Evolutionary conservation across 2,888 invertebrate species (phyloP).

Genomic region (Entomobrya proxima): DNA sequence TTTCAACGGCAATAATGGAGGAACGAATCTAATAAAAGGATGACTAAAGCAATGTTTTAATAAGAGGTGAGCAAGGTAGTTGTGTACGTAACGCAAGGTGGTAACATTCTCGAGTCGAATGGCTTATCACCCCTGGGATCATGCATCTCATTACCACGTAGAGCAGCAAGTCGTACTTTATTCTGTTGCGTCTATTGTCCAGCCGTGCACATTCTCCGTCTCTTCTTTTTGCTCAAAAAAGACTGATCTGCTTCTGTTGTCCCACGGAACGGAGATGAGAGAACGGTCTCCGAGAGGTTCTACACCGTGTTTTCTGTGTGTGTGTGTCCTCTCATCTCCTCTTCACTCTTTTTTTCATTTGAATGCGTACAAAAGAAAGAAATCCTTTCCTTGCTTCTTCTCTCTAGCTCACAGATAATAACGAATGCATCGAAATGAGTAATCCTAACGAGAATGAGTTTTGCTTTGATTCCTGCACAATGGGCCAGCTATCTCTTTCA

Average conservation of each 20-base stretch:
- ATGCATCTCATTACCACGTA: conserved; percentile 52
- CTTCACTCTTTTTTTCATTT: conserved; percentile 16
- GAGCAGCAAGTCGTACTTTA: background rate
- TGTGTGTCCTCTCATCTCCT: background rate
- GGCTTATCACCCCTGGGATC: conserved; percentile 56
- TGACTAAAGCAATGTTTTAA: background rate
- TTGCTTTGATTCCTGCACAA: conserved; percentile 31
- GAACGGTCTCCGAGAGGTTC: too few species aligned
- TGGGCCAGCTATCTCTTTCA: conserved; percentile 7
- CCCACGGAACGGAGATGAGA: background rate
- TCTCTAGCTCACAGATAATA: conserved; percentile 12
- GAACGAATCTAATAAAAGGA: background rate
- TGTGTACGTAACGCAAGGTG: conserved; percentile 15
- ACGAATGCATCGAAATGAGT: conserved; percentile 17
- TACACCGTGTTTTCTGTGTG: background rate
- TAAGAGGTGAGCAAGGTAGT: conserved; percentile 30
- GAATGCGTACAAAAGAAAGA: conserved; percentile 1
- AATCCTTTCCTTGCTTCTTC: conserved; percentile 10
- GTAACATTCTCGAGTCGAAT: background rate
- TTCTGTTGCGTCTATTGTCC: conserved; percentile 31
- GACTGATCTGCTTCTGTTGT: conserved; percentile 28
- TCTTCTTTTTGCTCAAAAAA: background rate
- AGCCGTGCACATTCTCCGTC: conserved; percentile 27
- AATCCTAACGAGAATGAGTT: conserved; percentile 28
- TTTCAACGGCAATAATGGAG: background rate